These are phyloP conservation scores for Ptyas mucosa DNA, from an alignment of 2,113 vertebrate genomes.

Conservation along the genomic window DNA sequence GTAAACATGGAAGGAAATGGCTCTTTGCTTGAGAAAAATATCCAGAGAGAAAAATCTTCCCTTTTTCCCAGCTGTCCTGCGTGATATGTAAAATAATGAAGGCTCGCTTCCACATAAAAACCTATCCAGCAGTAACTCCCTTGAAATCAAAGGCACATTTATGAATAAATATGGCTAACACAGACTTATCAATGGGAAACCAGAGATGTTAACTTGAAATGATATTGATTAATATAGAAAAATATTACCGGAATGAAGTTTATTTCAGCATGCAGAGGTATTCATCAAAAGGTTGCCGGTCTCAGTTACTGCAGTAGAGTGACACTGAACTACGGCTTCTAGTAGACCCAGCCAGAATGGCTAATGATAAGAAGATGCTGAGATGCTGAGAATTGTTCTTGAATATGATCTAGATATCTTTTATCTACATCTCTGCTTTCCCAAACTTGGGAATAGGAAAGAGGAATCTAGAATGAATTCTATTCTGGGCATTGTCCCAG, in stretches of 20 bases:
- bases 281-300: neutral
- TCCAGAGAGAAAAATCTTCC: constrained; percentile 52
- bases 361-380: neutral
- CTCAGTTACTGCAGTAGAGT: neutral
- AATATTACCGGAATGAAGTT: neutral
- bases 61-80: constrained; percentile 13
- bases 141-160: neutral
- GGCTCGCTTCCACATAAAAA: neutral
- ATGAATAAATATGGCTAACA: neutral
- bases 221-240: constrained; percentile 18
- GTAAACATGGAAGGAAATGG: constrained; percentile 59
- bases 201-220: constrained; percentile 2
- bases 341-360: neutral
- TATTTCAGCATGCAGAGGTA: neutral
- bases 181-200: constrained; percentile 17
- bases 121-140: neutral
- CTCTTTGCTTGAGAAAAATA: constrained; percentile 53
- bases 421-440: neutral
- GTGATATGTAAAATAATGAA: constrained; percentile 3
- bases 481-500: neutral
- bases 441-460: neutral
- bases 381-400: neutral
- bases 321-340: neutral
- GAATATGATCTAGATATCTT: neutral
- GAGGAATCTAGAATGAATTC: neutral